Evolutionary conservation across 2,113 vertebrate genomes (phyloP), one percentile per base, ranked within the genome.

Genomic region (Origma solitaria): DNA sequence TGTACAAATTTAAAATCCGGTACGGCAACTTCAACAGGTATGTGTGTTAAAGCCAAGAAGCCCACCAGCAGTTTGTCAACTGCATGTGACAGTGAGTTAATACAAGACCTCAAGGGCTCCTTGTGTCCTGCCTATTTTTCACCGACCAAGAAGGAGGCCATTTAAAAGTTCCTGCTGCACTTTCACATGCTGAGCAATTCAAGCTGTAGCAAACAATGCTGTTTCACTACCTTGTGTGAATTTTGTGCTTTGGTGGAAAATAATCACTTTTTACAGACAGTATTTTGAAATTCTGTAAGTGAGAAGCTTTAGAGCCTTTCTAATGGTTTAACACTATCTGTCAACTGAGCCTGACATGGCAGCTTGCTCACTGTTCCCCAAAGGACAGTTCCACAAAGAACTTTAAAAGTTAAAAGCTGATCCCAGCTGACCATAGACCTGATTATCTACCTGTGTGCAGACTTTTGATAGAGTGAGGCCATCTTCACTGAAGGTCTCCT

Each of bases 1-100:
- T 99, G 57, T 99, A 98, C 97, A 99, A 99, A 71, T 98, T 99
- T 93, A 98, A 97, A 94, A 98, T 99, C 95, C 98, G 95, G 85
- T 98, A 98, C 25, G 98, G 98, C 88, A 95, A 85, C 95, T 98
- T 96, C 57, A 96, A 82, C 94, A 98, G 98, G 98, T 98, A 97
- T 95, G 97, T 61, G 5, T 11, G 37, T 40, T 42, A 49, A 22
- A 68, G 30, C 40, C 31, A 4, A 7, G 15, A 20, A 21, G 22
- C 18, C 47, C 22, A 0, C 24, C 15, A 38, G 22, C 24, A 8
- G 25, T 42, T 54, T 44, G 65, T 7, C n/a, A 70, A 4, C 31
- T 28, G 44, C 10, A 0, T 5, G 62, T 42, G 35, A 31, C 38
- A 22, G 37, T 16, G 66, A 38, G 14, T 60, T 80, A 13, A 37